These are phyloP conservation scores for Ondatra zibethicus DNA, from an alignment of 2,113 vertebrate genomes.

Conservation along the genomic window DNA sequence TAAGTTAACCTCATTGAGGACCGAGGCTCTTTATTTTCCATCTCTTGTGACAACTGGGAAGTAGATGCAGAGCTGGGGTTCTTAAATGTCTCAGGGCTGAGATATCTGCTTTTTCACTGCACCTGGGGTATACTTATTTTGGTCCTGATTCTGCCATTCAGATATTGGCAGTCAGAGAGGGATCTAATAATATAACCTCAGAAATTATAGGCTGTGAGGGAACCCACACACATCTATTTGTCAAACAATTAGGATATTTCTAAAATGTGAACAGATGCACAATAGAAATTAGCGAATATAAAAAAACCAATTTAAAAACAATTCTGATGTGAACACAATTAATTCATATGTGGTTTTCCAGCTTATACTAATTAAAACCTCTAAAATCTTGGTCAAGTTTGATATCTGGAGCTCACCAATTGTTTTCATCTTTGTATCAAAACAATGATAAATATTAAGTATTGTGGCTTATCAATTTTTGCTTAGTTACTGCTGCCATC, in stretches of 20 bases:
- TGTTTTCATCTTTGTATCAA: constrained; percentile 1
- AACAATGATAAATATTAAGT: neutral
- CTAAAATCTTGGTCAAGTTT: neutral
- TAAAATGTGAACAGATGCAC: constrained; percentile 58
- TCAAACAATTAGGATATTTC: constrained; percentile 59
- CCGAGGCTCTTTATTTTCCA: neutral
- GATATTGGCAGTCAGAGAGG: constrained; percentile 11
- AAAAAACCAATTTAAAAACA: constrained; percentile 13
- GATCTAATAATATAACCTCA: constrained; percentile 45
- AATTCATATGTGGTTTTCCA: constrained; percentile 17
- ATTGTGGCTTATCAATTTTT: neutral
- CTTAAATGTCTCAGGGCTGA: neutral
- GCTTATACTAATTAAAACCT: neutral
- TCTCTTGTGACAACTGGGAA: neutral
- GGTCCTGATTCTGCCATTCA: neutral
- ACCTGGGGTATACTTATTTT: neutral
- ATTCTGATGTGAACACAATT: constrained; percentile 4
- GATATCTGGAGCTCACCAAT: neutral
- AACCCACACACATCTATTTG: constrained; percentile 50
- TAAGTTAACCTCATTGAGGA: neutral
- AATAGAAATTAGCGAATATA: constrained; percentile 60
- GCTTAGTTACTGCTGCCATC: neutral
- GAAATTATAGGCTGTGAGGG: constrained; percentile 38
- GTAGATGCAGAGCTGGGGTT: neutral
- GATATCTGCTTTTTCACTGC: neutral